Evolutionary conservation across 2,888 invertebrate species (phyloP).

Genomic region (Nomada goodeniana): DNA sequence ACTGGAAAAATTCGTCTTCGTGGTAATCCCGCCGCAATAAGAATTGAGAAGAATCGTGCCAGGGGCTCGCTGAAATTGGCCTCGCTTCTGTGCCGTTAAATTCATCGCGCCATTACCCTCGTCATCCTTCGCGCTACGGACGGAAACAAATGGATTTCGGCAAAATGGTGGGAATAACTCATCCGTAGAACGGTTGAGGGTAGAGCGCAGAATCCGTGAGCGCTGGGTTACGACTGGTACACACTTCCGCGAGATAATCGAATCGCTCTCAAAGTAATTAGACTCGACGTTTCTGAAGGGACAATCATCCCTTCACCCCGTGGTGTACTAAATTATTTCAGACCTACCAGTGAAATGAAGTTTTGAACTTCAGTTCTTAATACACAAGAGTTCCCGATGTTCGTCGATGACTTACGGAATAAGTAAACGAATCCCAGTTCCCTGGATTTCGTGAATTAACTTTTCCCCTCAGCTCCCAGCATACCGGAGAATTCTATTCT

Average conservation of each 20-base stretch:
- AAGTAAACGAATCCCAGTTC: neutral
- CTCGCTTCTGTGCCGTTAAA: conserved; percentile 56
- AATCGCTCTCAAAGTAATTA: neutral
- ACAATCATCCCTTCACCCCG: too few relatives aligned
- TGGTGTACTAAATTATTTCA: too few relatives aligned
- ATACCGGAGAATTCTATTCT: neutral
- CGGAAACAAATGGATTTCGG: conserved; percentile 56
- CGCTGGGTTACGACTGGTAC: neutral
- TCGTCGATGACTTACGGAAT: neutral
- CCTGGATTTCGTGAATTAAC: neutral
- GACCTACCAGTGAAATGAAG: too few relatives aligned
- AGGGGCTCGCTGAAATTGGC: conserved; percentile 50
- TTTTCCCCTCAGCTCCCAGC: neutral
- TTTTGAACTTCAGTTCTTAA: neutral
- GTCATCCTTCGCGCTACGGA: conserved; percentile 8
- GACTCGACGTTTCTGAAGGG: neutral
- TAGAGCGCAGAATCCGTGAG: neutral
- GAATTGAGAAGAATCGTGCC: conserved; percentile 53
- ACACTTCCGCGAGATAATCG: conserved; percentile 24
- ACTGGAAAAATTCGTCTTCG: conserved; percentile 10
- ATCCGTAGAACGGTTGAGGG: neutral
- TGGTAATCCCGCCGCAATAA: conserved; percentile 37
- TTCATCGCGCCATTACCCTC: conserved; percentile 46
- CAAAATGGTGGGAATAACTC: conserved; percentile 32
- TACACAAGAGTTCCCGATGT: neutral